Conservation (phyloP, 2,888 invertebrate species). For the Agonopterix alstromeriana region DNA sequence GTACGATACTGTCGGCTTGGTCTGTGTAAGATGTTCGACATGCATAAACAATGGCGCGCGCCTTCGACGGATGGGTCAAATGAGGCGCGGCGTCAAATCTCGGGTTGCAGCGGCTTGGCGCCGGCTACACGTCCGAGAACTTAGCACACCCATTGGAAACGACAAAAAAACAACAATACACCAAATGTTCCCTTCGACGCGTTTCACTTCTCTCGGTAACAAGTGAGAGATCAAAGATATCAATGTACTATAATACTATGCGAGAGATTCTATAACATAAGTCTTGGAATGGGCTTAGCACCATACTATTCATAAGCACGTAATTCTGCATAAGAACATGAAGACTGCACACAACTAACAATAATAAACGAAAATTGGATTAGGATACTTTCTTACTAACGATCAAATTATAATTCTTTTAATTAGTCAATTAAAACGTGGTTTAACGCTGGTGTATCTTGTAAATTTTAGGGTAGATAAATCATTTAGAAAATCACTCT, state of each 20-base stretch:
- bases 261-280: no score
- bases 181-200: slow-evolving; percentile 40
- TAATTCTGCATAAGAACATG: no score
- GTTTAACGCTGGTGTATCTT: background rate
- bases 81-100: slow-evolving; percentile 66
- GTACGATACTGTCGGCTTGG: slow-evolving; percentile 13
- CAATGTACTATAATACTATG: no score
- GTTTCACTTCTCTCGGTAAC: slow-evolving; percentile 59
- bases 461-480: slow-evolving; percentile 25
- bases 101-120: slow-evolving; percentile 68
- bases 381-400: slow-evolving; percentile 2
- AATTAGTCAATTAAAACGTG: slow-evolving; percentile 24
- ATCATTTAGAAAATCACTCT: slow-evolving; percentile 54
- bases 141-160: slow-evolving; percentile 55
- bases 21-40: slow-evolving; percentile 42
- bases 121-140: slow-evolving; percentile 54
- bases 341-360: no score
- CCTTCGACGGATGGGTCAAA: slow-evolving; percentile 55
- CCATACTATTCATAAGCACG: no score
- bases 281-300: no score
- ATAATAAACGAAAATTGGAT: no score
- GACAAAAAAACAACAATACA: slow-evolving; percentile 45
- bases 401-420: slow-evolving; percentile 12
- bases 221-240: slow-evolving; percentile 32
- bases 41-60: slow-evolving; percentile 60